These are phyloP conservation scores for Incurvaria masculella DNA, from an alignment of 2,888 invertebrate genomes.

Conservation along the genomic window DNA sequence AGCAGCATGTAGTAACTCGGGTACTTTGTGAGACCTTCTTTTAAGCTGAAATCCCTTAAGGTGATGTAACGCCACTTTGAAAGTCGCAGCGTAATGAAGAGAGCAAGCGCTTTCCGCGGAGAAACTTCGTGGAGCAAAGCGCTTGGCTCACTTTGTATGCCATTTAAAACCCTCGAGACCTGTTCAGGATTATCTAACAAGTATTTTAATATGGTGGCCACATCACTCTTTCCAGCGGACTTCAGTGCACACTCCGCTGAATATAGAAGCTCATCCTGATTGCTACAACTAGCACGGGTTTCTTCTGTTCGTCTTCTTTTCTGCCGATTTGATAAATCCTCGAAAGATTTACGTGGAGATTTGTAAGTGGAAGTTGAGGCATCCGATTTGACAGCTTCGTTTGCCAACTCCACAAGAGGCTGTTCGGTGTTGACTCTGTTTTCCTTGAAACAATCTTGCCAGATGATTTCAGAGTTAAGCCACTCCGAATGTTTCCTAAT, in stretches of 20 bases:
- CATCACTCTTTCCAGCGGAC: background rate
- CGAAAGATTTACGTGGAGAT: conserved; percentile 1
- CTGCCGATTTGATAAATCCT: background rate
- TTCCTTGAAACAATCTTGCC: background rate
- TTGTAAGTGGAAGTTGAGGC: background rate
- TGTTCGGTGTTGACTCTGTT: background rate
- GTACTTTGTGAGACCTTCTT: background rate
- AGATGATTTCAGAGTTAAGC: background rate
- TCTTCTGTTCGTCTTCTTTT: conserved; percentile 3
- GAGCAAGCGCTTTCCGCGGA: background rate
- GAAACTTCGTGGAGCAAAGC: background rate
- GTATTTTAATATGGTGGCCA: background rate
- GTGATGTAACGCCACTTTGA: background rate
- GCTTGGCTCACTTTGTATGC: background rate
- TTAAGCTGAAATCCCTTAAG: background rate
- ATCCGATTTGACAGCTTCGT: background rate
- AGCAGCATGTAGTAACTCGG: background rate
- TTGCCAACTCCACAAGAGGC: background rate
- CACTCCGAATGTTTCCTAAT: background rate
- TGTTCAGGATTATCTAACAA: background rate
- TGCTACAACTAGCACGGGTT: background rate
- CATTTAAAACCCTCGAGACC: background rate
- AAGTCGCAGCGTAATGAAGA: background rate
- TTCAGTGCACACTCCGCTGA: background rate
- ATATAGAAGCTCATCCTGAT: background rate